Conservation (phyloP, 2,113 vertebrate species). For the Syrmaticus mikado region DNA sequence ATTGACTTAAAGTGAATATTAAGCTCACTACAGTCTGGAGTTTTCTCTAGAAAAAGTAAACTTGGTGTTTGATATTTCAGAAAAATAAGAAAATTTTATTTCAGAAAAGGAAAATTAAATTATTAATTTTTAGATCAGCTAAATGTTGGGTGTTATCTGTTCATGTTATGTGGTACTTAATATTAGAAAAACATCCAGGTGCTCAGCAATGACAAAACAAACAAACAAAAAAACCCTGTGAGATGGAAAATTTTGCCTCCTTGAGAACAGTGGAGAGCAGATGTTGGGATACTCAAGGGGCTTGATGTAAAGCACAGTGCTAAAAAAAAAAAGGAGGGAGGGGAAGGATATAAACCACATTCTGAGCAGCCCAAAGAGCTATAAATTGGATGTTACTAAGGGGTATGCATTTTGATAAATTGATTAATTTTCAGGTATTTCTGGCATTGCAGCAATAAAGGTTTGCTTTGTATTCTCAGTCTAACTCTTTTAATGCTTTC, state of each 20-base stretch:
- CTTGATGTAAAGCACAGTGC: background rate
- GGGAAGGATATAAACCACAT: background rate
- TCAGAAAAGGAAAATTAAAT: background rate
- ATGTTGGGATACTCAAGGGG: background rate
- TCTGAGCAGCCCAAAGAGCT: background rate
- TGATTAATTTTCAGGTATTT: background rate
- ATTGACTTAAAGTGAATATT: background rate
- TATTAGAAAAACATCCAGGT: background rate
- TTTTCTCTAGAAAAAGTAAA: background rate
- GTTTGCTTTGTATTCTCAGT: background rate
- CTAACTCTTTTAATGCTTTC: background rate
- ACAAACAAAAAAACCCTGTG: background rate
- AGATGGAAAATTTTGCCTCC: background rate
- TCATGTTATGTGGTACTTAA: background rate
- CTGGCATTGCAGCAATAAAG: background rate
- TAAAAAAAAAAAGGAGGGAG: background rate
- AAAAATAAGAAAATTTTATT: background rate
- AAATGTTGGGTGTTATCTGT: background rate
- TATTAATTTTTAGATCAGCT: background rate
- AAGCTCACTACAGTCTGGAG: background rate
- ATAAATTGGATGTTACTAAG: background rate
- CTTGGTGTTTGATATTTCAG: background rate
- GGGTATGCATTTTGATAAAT: background rate
- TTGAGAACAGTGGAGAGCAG: background rate
- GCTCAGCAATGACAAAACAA: background rate